Base-by-base conservation (phyloP, 2,888 invertebrate species). In the Stomorhina lunata region DNA sequence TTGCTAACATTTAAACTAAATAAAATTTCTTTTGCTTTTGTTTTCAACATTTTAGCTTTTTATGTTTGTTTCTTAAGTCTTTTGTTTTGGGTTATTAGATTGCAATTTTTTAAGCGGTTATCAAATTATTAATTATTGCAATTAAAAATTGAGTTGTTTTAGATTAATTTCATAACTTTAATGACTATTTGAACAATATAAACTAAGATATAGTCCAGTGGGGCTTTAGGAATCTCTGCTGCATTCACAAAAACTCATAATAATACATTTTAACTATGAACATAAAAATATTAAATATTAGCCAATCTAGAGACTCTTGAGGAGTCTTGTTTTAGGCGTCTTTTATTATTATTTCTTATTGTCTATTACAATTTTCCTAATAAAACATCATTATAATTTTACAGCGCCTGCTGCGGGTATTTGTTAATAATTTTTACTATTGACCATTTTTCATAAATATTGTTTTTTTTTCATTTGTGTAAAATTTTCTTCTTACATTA, bases 281-380 rank as follows among this genome's bases (percentile, higher is more conserved):
- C 61, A 77, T 20, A 34, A 63, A 68, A 48, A 45, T 15, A 65
- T 32, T 25, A 68, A 69, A 78, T 73, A 72, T 66, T 68, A 50
- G 48, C 48, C 43, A 57, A 73, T 48, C 43, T 17, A 55, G 48
- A 45, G 37, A 45, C 17, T 43, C 40, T 53, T 34, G 27, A 10
- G 32, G 29, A 61, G 40, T 69, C 61, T 55, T 43, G 59, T 69
- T 76, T 61, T 37, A 6, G 25, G 17, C 22, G n/a, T 48, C 45
- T 50, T 34, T 75, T 69, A 1, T 43, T 15, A 40, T 40, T 17
- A 17, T 48, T 72, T 48, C n/a, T 53, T 53, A 27, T 53, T 20
- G 5, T 25, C 25, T 50, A 20, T 25, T 12, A 5, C n/a, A 32
- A 59, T 61, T 68, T 77, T 61, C 25, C 12, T 32, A 40, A 50